These are phyloP conservation scores for Lamellibrachia columna DNA, from an alignment of 2,888 invertebrate genomes.

Conservation along the genomic window DNA sequence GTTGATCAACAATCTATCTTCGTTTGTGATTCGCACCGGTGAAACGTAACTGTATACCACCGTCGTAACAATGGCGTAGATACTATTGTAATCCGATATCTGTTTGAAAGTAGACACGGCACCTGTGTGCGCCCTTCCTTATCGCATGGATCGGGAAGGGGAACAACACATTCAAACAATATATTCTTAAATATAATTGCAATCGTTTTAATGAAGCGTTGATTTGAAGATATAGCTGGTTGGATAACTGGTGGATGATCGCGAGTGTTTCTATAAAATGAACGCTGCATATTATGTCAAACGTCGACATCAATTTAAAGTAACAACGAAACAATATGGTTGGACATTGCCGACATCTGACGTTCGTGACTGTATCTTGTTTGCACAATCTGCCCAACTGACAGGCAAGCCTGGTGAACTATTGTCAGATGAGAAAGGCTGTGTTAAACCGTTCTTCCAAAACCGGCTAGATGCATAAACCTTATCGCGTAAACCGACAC, in stretches of 20 bases:
- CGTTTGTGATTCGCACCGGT: neutral
- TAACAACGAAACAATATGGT: neutral
- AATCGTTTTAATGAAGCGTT: conserved; percentile 16
- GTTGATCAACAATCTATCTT: conserved; percentile 3
- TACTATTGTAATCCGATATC: neutral
- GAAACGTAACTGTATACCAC: neutral
- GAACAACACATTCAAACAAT: conserved; percentile 5
- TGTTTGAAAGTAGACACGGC: neutral
- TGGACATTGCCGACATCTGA: neutral
- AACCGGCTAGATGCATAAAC: neutral
- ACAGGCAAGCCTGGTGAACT: conserved; percentile 3
- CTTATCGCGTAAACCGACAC: conserved; percentile 16
- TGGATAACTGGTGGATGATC: neutral
- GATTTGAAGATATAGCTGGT: neutral
- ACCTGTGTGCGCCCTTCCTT: neutral
- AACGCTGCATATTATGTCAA: neutral
- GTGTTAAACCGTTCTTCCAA: conserved; percentile 1
- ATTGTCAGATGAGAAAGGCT: neutral
- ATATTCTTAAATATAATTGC: neutral
- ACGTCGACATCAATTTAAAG: neutral
- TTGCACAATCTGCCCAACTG: neutral
- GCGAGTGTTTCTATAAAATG: too few species aligned
- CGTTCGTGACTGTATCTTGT: conserved; percentile 12
- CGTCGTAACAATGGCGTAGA: neutral
- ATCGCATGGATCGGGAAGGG: neutral